These are phyloP conservation scores for Crax fasciolata DNA, from an alignment of 2,797 vertebrate genomes.

Conservation along the genomic window DNA sequence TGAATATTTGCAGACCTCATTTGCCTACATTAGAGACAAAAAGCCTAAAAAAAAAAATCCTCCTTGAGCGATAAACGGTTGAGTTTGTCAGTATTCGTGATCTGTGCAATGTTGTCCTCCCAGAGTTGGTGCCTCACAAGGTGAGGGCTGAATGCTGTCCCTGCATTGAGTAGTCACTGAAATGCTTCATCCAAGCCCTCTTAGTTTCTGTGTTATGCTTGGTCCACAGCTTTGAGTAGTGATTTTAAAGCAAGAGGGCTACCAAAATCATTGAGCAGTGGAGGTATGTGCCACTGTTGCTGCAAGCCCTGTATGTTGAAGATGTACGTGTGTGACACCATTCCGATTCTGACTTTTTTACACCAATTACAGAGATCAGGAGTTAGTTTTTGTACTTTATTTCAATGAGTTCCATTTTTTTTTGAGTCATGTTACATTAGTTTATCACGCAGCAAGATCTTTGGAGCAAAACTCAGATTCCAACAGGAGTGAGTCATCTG, in stretches of 20 bases:
- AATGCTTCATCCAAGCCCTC: slow-evolving; percentile 14
- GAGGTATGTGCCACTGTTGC: not conserved
- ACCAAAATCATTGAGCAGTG: not conserved
- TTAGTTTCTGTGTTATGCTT: not conserved
- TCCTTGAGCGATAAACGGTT: slow-evolving; percentile 68
- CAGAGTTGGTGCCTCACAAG: slow-evolving; percentile 59
- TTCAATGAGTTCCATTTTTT: not conserved
- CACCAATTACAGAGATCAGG: not conserved
- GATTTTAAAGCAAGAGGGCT: not conserved
- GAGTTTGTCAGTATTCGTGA: slow-evolving; percentile 73
- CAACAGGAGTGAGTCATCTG: not conserved
- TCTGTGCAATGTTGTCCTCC: slow-evolving; percentile 68
- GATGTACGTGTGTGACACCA: not conserved
- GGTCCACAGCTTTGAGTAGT: not conserved
- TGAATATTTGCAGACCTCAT: slow-evolving; percentile 85
- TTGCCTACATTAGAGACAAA: slow-evolving; percentile 86
- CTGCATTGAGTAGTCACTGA: slow-evolving; percentile 25
- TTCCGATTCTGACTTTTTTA: not conserved
- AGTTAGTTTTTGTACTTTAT: not conserved
- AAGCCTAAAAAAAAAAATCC: slow-evolving; percentile 64
- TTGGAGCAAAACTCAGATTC: not conserved
- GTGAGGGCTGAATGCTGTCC: slow-evolving; percentile 29
- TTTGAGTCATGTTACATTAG: not conserved
- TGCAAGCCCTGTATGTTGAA: not conserved
- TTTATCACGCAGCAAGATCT: not conserved